Conservation (phyloP, 2,888 invertebrate genomes). For the Osmoderma eremita region DNA sequence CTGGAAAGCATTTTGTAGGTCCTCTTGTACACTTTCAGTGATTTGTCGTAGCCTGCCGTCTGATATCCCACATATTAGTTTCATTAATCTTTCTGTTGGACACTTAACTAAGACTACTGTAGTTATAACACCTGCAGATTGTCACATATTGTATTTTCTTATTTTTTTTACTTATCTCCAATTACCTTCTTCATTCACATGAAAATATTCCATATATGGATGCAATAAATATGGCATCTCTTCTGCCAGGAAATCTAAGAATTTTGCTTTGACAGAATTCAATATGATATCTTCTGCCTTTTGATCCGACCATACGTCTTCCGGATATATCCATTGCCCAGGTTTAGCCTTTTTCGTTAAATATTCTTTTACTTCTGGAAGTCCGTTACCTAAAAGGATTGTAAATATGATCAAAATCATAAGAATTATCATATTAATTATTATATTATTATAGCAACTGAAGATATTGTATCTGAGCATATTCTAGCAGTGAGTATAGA, state of each 20-base stretch:
- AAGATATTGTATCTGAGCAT: too few species aligned
- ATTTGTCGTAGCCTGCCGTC: conserved; percentile 79
- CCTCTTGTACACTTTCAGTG: conserved; percentile 63
- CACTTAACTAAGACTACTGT: conserved; percentile 73
- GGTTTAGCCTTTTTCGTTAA: conserved; percentile 74
- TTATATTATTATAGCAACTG: too few species aligned
- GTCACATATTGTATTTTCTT: conserved; percentile 16
- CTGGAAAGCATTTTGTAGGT: conserved; percentile 60
- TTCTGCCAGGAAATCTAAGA: conserved; percentile 83
- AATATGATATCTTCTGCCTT: conserved; percentile 74
- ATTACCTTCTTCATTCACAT: conserved; percentile 67
- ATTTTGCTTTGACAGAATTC: conserved; percentile 81
- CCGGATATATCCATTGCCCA: conserved; percentile 74
- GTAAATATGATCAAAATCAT: too few species aligned
- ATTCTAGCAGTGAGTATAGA: too few species aligned
- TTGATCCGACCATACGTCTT: conserved; percentile 78
- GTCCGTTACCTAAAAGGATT: conserved; percentile 57
- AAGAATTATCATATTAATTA: too few species aligned
- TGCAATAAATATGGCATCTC: conserved; percentile 87
- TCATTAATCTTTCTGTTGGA: conserved; percentile 70
- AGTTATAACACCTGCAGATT: conserved; percentile 65
- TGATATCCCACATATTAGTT: conserved; percentile 73
- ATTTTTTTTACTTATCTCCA: background rate
- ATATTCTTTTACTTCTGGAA: conserved; percentile 67
- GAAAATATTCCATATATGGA: conserved; percentile 74